Percentiles rank a stretch among this genome's conserved stretches.
Evolutionary conservation across 2,113 vertebrate genomes (phyloP).

Genomic region (Prietella phreatophila): DNA sequence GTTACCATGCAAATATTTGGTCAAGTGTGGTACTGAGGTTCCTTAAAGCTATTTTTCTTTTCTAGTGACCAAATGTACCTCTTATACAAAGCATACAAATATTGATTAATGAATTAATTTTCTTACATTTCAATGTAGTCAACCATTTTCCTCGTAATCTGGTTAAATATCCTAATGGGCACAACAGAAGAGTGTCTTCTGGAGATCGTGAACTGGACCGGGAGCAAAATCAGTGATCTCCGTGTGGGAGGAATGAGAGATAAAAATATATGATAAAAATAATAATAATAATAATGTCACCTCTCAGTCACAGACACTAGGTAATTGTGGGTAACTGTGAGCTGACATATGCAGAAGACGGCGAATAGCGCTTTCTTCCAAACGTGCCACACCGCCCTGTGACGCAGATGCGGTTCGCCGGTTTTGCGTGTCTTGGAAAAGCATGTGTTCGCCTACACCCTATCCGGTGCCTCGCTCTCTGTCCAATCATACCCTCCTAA

Average conservation of each 20-base stretch:
- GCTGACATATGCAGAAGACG: neutral
- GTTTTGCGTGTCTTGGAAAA: neutral
- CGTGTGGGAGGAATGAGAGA: no score
- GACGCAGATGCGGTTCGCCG: neutral
- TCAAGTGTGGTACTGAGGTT: neutral
- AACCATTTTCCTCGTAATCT: neutral
- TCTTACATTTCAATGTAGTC: neutral
- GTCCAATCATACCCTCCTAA: conserved; percentile 41
- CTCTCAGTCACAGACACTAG: neutral
- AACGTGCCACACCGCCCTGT: neutral
- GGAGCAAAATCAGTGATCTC: no score
- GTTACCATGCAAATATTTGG: neutral
- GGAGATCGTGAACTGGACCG: no score
- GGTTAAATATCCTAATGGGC: neutral
- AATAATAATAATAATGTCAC: neutral
- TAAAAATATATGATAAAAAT: no score
- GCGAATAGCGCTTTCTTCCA: neutral
- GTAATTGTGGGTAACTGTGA: neutral
- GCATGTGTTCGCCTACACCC: no score
- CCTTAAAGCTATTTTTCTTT: neutral
- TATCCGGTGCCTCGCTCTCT: neutral
- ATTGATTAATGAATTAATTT: neutral
- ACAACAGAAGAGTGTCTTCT: no score
- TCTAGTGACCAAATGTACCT: neutral
- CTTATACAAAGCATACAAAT: neutral